Evolutionary conservation across 2,113 vertebrate genomes (phyloP), one percentile per base, ranked within the genome.

Genomic region (Holacanthus passer): DNA sequence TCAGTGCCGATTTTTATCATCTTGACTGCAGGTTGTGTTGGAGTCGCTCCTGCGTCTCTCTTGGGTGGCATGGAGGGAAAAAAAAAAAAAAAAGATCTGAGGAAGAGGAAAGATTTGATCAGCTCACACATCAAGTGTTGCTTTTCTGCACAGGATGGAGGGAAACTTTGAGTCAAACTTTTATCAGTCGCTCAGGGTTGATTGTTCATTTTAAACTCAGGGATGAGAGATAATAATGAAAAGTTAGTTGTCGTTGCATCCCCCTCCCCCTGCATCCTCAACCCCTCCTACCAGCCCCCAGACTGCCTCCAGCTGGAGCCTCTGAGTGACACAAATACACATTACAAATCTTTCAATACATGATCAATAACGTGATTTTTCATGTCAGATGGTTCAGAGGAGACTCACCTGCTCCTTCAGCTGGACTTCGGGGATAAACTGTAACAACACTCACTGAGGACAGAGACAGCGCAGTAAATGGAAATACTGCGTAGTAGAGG

Each of bases 401-500:
- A 75, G 31, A 45, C 91, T 94, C 92, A 91, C 93, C 93, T 91
- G 83, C 13, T 29, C 56, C 76, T 11, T 63, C 35, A 55, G 77
- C 63, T 70, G 52, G 73, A 66, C 69, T 69, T 80, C 77, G 65
- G 37, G 24, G 64, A 85, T 60, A 35, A 55, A 77, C 68, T 62
- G 78, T 60, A 12, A 63, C 70, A 71, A 74, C 77, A 69, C 63
- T 74, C 82, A 88, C 78, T 77, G 82, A 91, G 87, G 86, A 92
- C 90, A 92, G 86, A 93, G 87, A 64, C 87, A 81, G 79, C 83
- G 82, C 82, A 92, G 87, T 93, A 92, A 79, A 92, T 90, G 83
- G 59, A 89, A 93, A 88, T 93, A 94, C 91, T 93, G 90, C 91
- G 91, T 93, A 91, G 91, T 92, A 90, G 88, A 93, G 92, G 93